Evolutionary conservation across 2,888 invertebrate genomes (phyloP).

Genomic region (Temnothorax ravouxi): DNA sequence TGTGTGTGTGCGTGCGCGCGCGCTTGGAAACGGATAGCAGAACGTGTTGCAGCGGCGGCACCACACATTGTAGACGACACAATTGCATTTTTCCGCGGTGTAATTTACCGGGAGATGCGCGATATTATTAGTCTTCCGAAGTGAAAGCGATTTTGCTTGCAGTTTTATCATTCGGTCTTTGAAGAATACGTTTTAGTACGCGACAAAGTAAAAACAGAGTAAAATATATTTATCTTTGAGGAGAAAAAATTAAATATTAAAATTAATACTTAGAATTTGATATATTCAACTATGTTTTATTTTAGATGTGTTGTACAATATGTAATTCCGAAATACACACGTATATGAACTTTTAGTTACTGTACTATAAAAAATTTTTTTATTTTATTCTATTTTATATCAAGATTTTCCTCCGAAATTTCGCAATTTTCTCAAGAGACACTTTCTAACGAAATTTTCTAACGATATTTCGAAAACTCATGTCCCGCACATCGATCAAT

Average conservation of each 20-base stretch:
- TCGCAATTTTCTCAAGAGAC: background rate
- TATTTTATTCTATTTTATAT: background rate
- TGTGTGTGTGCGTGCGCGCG: conserved; percentile 12
- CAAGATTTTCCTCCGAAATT: background rate
- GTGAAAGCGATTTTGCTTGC: conserved; percentile 36
- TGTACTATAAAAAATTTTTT: background rate
- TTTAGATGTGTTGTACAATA: background rate
- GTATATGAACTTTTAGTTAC: background rate
- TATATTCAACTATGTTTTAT: background rate
- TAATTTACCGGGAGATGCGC: conserved; percentile 29
- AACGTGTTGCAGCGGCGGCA: conserved; percentile 22
- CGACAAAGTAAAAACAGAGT: conserved; percentile 9
- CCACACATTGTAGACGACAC: conserved; percentile 42
- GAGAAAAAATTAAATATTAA: background rate
- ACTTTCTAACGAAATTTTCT: background rate
- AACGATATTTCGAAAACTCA: background rate
- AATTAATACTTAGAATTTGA: background rate
- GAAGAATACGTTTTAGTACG: background rate
- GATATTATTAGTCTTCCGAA: conserved; percentile 49
- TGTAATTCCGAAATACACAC: background rate
- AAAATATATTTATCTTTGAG: background rate
- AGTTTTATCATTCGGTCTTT: conserved; percentile 10
- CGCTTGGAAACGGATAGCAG: conserved; percentile 38
- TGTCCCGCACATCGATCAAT: conserved; percentile 42
- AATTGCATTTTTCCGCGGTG: conserved; percentile 41